phyloP scores from a whole-genome alignment of 2,888 invertebrate species.

The Drosophila siamana region DNA sequence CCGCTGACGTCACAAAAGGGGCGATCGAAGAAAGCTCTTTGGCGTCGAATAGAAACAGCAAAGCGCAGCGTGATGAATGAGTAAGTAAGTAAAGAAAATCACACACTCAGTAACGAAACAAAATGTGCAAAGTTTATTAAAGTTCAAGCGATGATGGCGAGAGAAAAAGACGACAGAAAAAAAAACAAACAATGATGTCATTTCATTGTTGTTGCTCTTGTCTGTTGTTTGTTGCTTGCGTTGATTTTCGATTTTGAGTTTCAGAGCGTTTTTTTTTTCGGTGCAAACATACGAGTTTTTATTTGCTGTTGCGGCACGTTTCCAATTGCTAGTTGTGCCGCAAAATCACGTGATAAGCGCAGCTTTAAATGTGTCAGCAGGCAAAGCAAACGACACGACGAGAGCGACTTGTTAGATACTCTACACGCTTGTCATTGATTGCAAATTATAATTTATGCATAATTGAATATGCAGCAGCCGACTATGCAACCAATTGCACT shows the following conservation, averaged over 20 bases:
- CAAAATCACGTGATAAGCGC: slow-evolving; percentile 52
- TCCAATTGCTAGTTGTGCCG: slow-evolving; percentile 14
- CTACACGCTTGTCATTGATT: not conserved
- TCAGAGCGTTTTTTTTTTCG: slow-evolving; percentile 5
- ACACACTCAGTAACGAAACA: slow-evolving; percentile 8
- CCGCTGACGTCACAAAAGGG: slow-evolving; percentile 53
- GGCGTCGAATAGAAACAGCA: slow-evolving; percentile 29
- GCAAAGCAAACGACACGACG: not conserved
- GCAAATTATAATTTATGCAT: not conserved
- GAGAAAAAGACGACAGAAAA: not conserved
- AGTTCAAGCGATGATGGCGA: slow-evolving; percentile 62
- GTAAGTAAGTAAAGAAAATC: slow-evolving; percentile 30
- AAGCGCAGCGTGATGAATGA: slow-evolving; percentile 53
- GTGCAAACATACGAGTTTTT: slow-evolving; percentile 16
- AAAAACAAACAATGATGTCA: slow-evolving; percentile 68
- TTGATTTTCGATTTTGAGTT: slow-evolving; percentile 30
- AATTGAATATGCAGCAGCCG: not conserved
- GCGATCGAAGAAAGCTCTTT: not conserved
- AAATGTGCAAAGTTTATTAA: slow-evolving; percentile 76
- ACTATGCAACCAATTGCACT: slow-evolving; percentile 1
- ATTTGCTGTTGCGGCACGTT: slow-evolving; percentile 45
- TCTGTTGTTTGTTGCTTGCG: slow-evolving; percentile 27
- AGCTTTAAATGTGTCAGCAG: slow-evolving; percentile 46
- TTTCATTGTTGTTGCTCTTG: slow-evolving; percentile 24
- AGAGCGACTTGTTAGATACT: slow-evolving; percentile 18